A percentile compares a stretch with the other conserved stretches of the same genome.
These are phyloP conservation scores for Apantesis nais DNA, from an alignment of 2,888 invertebrate species.

Conservation along the genomic window DNA sequence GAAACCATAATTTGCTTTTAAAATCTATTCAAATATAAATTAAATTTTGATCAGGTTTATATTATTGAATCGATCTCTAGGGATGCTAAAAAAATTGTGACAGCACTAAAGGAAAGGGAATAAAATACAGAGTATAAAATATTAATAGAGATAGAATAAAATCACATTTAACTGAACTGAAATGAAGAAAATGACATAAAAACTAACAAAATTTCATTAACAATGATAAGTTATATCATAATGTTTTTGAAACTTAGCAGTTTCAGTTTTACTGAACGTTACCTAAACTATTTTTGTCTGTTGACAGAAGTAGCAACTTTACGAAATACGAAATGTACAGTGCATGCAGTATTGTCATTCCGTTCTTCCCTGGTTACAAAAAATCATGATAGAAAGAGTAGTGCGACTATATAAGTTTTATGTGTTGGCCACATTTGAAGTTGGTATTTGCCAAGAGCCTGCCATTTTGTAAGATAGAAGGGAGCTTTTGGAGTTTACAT, in stretches of 20 bases:
- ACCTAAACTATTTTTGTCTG: conserved; percentile 61
- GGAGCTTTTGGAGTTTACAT: too few relatives aligned
- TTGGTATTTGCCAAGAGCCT: conserved; percentile 83
- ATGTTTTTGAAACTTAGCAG: background rate
- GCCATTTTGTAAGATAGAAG: conserved; percentile 86
- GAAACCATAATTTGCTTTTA: background rate
- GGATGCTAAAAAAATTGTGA: background rate
- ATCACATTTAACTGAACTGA: background rate
- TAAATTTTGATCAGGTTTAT: background rate
- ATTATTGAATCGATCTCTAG: background rate
- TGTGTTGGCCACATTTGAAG: conserved; percentile 72
- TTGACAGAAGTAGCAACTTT: conserved; percentile 67
- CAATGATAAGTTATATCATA: background rate
- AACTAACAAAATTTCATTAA: background rate
- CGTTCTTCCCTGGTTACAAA: conserved; percentile 45
- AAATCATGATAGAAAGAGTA: conserved; percentile 51
- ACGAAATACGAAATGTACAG: conserved; percentile 45
- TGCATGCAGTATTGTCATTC: conserved; percentile 40
- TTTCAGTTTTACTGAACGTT: conserved; percentile 27
- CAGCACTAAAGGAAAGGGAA: background rate
- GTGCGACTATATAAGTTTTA: conserved; percentile 52
- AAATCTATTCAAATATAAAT: background rate
- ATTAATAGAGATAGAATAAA: too few relatives aligned
- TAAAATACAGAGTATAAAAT: background rate
- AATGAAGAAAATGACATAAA: background rate